Evolutionary conservation across 92 coral and sea anemone genomes (phyloP), one percentile per base, ranked within the genome.

Genomic region (Parazoanthus swiftii): DNA sequence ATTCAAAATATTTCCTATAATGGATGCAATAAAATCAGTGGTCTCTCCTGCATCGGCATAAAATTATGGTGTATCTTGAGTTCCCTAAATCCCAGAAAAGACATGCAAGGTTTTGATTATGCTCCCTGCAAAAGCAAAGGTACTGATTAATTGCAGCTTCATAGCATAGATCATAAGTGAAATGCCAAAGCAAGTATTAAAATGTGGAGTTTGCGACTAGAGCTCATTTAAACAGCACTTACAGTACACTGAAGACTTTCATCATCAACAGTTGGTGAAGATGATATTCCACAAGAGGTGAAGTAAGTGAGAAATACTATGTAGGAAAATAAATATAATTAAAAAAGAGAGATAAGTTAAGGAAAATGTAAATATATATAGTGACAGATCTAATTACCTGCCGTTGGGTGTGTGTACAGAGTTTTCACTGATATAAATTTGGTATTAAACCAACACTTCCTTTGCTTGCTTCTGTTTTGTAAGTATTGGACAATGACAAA

Each of bases 211-310:
- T 18, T 76, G 29, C 8, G 23, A 74, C 78, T 74, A 37, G 26
- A 74, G 78, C 38, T 76, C 9, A n/a, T 20, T 16, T 42, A 39
- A 74, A 38, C 77, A 35, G 15, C n/a, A 11, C 3, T 74, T 35
- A 74, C 46, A 44, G 79, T 76, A 76, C 79, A 76, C 6, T 76
- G 51, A 76, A 76, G 79, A 54, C 79, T 76, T 76, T 21, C 79
- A 3, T 5, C 51, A 8, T n/a, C 79, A 76, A 39, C 79, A 39
- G 50, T 76, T 76, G 79, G 79, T 37, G 79, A 76, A 39, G 79
- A 76, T 39, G 79, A 39, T 76, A 5, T 54, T 76, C 51, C 35
- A 16, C n/a, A 44, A 44, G 35, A 76, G 79, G 54, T 39, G 39
- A 76, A 76, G 79, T 76, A 76, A 76, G 79, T 76, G 51, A 37